phyloP scores from a whole-genome alignment of 1,140 invertebrate species.

The Lordiphosa collinella region DNA sequence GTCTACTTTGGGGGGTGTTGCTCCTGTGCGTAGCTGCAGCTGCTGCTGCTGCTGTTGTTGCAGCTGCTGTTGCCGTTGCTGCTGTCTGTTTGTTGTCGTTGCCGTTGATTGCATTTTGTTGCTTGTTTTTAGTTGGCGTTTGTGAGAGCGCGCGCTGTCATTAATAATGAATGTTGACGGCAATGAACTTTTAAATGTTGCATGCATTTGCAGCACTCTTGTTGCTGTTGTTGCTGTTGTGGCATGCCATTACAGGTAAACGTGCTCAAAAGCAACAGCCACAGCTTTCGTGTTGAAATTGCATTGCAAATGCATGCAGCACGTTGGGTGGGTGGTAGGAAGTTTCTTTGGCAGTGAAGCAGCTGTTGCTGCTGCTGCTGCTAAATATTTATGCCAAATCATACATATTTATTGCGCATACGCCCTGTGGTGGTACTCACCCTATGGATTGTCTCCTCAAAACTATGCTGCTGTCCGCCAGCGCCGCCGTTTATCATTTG shows the following conservation, averaged over 20 bases:
- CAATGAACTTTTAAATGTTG: constrained; percentile 80
- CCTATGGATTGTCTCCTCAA: constrained; percentile 92
- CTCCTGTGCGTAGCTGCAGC: constrained; percentile 11
- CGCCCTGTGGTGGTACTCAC: constrained; percentile 81
- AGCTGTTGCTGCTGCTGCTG: constrained; percentile 55
- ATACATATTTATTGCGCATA: constrained; percentile 31
- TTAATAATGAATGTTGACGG: constrained; percentile 80
- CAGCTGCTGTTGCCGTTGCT: constrained; percentile 26
- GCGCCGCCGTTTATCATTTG: constrained; percentile 86
- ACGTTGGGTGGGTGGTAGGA: constrained; percentile 9
- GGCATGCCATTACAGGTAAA: constrained; percentile 67
- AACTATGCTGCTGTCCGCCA: constrained; percentile 85
- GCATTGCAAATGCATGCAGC: constrained; percentile 65
- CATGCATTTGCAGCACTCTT: constrained; percentile 66
- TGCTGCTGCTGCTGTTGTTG: constrained; percentile 24
- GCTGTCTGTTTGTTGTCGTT: constrained; percentile 59
- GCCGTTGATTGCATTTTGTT: constrained; percentile 73
- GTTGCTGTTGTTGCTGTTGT: constrained; percentile 23
- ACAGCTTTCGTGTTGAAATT: constrained; percentile 74
- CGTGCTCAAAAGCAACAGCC: constrained; percentile 67
- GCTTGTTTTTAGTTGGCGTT: constrained; percentile 70
- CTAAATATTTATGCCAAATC: constrained; percentile 65
- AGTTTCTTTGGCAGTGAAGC: constrained; percentile 49
- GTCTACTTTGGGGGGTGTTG: constrained; percentile 42
- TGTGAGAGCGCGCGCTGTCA: constrained; percentile 71